Base-by-base conservation (phyloP, 2,888 invertebrate species). In the Drosophila conformis region DNA sequence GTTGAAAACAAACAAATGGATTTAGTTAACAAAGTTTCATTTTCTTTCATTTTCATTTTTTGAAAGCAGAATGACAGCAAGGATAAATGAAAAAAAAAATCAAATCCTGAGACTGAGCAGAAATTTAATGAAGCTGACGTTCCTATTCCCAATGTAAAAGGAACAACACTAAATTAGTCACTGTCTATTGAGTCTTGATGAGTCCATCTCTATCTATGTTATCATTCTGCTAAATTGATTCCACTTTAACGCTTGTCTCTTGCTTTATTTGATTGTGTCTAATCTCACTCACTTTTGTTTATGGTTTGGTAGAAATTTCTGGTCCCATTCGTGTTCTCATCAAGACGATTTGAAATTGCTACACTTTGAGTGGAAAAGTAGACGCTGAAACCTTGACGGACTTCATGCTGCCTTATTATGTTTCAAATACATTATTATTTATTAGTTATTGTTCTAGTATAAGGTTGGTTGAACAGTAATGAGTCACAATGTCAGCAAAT, bases 271-370 rank as follows among this genome's bases (percentile, higher is more conserved):
- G 36, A 38, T 27, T 27, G 38, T 36, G n/a, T 21, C 3, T 48
- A 38, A 38, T 59, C 48, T n/a, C 31, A 3, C 18, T 13, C 25
- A 25, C 13, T 64, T 74, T 25, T 77, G 57, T 77, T 74, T 69
- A 62, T 62, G 64, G 76, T 57, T 63, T 71, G 29, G 83, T 27
- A 93, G 92, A 93, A 93, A 85, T 93, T 92, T 83, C 83, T 92
- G 79, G 93, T 93, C 90, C 92, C 93, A 74, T 93, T 93, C 92
- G 86, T 93, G 87, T 84, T 93, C 84, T 93, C 93, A 69, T 93
- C 92, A 88, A 91, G 93, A 13, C 13, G 0, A 5, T 87, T 84
- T 93, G 10, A 33, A 33, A 73, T 93, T 93, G 84, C 86, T 93
- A 86, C 92, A 92, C 74, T 92, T 86, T 93, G 73, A 92, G 91